Base-by-base conservation (phyloP, 2,797 vertebrate genomes). In the Sciurus carolinensis region DNA sequence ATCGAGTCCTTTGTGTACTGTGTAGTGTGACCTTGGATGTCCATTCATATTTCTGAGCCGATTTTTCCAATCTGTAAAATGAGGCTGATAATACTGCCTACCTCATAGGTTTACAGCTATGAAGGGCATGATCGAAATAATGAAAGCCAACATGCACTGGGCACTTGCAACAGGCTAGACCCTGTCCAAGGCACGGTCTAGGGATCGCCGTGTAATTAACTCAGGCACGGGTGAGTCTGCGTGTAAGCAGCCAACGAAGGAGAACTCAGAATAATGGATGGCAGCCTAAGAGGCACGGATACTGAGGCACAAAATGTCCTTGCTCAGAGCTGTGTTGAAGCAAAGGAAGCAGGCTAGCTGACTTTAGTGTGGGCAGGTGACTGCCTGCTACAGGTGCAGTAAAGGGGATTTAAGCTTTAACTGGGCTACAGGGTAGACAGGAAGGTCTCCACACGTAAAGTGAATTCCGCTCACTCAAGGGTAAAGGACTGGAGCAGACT, bases 351-450 rank as follows among this genome's bases (percentile, higher is more conserved):
- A 75, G 62, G 28, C 24, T 50, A 24, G 24, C 11, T 62, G 76
- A 39, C 71, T 44, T 72, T 14, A 17, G 17, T 42, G 7, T 6
- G 26, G 24, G 28, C 1, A 50, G 66, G 15, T 12, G n/a, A 36
- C 17, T 26, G 18, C 10, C 17, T 33, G 7, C 28, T 33, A 8
- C 2, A 24, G 47, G 39, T 24, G 18, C n/a, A 73, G 30, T 24
- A 66, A 47, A 95, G 47, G 59, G 5, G n/a, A 54, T 57, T 83
- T 71, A 52, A 64, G 36, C 54, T 94, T 62, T n/a, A 42, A 52
- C 0, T 87, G 28, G 30, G 7, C 47, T 73, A 42, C 47, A 80
- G 71, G 3, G 1, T 24, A 13, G 3, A 88, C 28, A 47, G 33
- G 79, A 83, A 72, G 54, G 17, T 6, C 18, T 33, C 72, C 73